Evolutionary conservation across 2,888 invertebrate species (phyloP).

Genomic region (Macaria liturata): DNA sequence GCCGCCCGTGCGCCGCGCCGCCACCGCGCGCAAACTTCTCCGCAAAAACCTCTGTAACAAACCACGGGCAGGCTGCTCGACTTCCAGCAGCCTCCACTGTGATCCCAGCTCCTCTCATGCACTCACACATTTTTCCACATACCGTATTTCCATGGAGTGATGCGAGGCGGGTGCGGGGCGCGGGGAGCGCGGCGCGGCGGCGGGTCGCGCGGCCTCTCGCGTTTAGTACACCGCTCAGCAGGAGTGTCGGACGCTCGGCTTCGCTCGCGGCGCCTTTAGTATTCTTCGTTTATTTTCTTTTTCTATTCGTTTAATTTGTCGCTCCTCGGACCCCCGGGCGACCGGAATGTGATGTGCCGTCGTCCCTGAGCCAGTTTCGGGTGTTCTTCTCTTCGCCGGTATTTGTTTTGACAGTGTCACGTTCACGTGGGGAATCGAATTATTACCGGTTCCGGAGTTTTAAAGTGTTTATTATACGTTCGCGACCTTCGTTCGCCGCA

Average conservation of each 20-base stretch:
- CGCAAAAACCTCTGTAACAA: conserved; percentile 51
- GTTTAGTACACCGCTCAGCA: conserved; percentile 83
- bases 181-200: conserved; percentile 56
- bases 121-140: conserved; percentile 61
- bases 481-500: conserved; percentile 73
- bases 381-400: conserved; percentile 58
- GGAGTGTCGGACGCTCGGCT: conserved; percentile 82
- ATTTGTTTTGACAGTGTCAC: conserved; percentile 79
- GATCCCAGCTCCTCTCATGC: conserved; percentile 48
- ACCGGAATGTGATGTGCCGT: conserved; percentile 61
- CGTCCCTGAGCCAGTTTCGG: conserved; percentile 59
- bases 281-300: conserved; percentile 83
- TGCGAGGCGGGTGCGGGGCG: conserved; percentile 67
- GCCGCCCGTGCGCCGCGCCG: conserved; percentile 32
- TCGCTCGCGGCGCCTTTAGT: conserved; percentile 77
- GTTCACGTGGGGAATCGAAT: conserved; percentile 77
- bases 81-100: conserved; percentile 37
- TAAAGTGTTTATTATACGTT: conserved; percentile 75
- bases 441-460: conserved; percentile 80
- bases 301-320: conserved; percentile 82
- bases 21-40: conserved; percentile 28
- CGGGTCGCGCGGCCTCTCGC: conserved; percentile 75
- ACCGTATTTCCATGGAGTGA: conserved; percentile 62
- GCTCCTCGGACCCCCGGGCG: conserved; percentile 63
- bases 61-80: conserved; percentile 43